A percentile compares a stretch with the other conserved stretches of the same genome.
phyloP scores from a whole-genome alignment of 2,113 vertebrate species.

The Callipepla californica region DNA sequence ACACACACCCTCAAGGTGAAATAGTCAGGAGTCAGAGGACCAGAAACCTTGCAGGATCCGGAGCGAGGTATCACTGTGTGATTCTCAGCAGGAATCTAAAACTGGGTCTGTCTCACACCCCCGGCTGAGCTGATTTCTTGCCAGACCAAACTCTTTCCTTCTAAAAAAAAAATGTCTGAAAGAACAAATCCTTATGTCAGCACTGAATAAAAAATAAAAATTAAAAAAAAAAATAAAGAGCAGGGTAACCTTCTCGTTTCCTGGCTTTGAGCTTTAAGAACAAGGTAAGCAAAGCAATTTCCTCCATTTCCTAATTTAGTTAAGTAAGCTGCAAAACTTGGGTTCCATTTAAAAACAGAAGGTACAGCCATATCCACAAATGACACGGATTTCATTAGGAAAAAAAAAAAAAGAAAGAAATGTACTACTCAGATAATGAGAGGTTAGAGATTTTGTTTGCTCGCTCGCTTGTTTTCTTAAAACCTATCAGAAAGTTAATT shows the following conservation, averaged over 20 bases:
- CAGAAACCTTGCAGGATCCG: background rate
- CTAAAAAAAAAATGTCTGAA: background rate
- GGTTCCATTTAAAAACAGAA: background rate
- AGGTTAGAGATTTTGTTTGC: background rate
- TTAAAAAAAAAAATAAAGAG: background rate
- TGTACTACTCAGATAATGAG: background rate
- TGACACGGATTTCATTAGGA: background rate
- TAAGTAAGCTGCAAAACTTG: background rate
- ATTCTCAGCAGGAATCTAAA: slow-evolving; percentile 46
- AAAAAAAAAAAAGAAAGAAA: background rate
- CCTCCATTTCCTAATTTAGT: slow-evolving; percentile 28
- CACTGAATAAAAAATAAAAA: background rate
- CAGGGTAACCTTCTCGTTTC: slow-evolving; percentile 17
- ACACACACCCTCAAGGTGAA: background rate
- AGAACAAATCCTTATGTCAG: slow-evolving; percentile 23
- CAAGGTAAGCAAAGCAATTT: slow-evolving; percentile 11
- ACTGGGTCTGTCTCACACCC: slow-evolving; percentile 30
- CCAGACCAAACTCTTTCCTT: slow-evolving; percentile 21
- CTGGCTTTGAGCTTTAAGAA: slow-evolving; percentile 38
- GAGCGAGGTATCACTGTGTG: background rate
- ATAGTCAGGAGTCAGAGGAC: background rate
- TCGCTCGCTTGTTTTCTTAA: background rate
- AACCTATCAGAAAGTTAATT: slow-evolving; percentile 21
- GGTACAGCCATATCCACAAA: background rate
- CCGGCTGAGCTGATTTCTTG: slow-evolving; percentile 11